Conservation (phyloP, 2,113 vertebrate genomes). For the Edolisoma coerulescens region DNA sequence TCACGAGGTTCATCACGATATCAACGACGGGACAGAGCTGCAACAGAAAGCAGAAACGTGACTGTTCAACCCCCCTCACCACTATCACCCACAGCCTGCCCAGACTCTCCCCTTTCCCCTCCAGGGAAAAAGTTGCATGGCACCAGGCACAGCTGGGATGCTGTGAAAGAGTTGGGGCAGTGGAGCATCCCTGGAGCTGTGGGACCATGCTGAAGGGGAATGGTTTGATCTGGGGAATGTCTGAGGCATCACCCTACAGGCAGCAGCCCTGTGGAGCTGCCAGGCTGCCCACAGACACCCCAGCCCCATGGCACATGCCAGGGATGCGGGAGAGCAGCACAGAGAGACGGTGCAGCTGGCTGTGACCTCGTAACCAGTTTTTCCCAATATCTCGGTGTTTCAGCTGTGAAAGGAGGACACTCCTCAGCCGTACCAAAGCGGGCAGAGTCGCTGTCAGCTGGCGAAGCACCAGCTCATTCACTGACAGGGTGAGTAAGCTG, state of each 20-base stretch:
- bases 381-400: neutral
- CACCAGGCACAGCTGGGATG: neutral
- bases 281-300: neutral
- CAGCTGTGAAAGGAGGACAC: neutral
- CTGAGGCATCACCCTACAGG: rapidly evolving
- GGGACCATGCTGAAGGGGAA: no score
- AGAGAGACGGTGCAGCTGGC: neutral
- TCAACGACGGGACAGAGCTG: neutral
- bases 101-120: neutral
- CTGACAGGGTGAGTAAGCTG: constrained; percentile 10
- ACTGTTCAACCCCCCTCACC: rapidly evolving
- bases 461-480: neutral
- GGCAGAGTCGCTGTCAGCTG: constrained; percentile 24
- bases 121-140: rapidly evolving
- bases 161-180: neutral
- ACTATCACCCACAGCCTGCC: neutral
- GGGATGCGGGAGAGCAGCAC: neutral
- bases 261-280: neutral
- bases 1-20: neutral
- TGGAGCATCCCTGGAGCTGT: neutral
- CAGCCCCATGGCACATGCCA: rapidly evolving
- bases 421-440: neutral
- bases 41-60: neutral
- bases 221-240: neutral
- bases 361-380: rapidly evolving